Conservation (phyloP, 2,797 vertebrate genomes). For the Rhinichthys osculus region DNA sequence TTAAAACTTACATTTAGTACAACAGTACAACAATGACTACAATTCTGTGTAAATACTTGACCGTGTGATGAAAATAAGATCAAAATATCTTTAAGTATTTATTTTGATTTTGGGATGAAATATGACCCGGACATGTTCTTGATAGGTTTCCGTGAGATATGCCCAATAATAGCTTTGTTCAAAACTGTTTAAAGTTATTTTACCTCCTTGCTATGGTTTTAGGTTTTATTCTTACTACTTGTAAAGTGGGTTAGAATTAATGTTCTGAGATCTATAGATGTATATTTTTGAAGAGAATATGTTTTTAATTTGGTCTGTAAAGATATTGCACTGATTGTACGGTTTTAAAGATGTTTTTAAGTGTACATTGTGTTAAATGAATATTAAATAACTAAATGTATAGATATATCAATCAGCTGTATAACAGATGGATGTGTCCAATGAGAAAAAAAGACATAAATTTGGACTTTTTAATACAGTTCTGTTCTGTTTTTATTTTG, state of each 20-base stretch:
- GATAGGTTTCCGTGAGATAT: constrained; percentile 17
- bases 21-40: not conserved
- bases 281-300: constrained; percentile 78
- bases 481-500: constrained; percentile 35
- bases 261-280: constrained; percentile 66
- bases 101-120: not conserved
- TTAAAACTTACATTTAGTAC: too few species aligned
- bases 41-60: not conserved
- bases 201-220: constrained; percentile 44
- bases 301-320: constrained; percentile 70
- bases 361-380: constrained; percentile 73
- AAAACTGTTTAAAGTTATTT: constrained; percentile 37
- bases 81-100: not conserved
- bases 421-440: constrained; percentile 60
- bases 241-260: constrained; percentile 58
- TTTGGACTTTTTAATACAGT: constrained; percentile 61
- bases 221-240: constrained; percentile 61
- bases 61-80: not conserved
- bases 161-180: constrained; percentile 37
- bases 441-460: constrained; percentile 59
- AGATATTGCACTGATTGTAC: constrained; percentile 78
- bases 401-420: constrained; percentile 59
- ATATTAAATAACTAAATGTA: constrained; percentile 73
- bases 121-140: not conserved
- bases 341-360: constrained; percentile 71